Conservation (phyloP, 2,888 invertebrate species). For the Cheilosia scutellata region DNA sequence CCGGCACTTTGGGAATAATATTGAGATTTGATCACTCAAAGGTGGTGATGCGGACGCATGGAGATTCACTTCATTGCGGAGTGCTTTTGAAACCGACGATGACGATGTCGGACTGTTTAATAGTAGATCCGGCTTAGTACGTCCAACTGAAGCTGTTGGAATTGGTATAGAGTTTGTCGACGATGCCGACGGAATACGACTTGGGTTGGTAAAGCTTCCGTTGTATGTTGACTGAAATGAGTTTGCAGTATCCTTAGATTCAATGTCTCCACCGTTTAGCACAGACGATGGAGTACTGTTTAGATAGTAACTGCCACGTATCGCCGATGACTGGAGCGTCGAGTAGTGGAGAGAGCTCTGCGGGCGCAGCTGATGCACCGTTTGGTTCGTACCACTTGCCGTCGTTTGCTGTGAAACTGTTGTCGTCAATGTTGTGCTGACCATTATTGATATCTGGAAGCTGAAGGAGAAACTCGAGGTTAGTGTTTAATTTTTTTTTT, state of each 20-base stretch:
- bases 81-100: constrained; percentile 54
- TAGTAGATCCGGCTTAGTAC: constrained; percentile 55
- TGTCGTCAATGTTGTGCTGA: constrained; percentile 84
- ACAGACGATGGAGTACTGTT: constrained; percentile 35
- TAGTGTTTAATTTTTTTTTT: background rate
- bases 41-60: constrained; percentile 85
- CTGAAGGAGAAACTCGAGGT: constrained; percentile 74
- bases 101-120: constrained; percentile 69
- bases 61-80: constrained; percentile 76
- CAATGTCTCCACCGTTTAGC: constrained; percentile 49
- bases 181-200: constrained; percentile 78
- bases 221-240: constrained; percentile 55
- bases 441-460: constrained; percentile 84
- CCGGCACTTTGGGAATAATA: constrained; percentile 94
- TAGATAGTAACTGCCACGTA: constrained; percentile 76
- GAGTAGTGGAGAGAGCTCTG: constrained; percentile 77
- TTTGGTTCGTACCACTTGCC: constrained; percentile 81
- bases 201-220: constrained; percentile 39
- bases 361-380: constrained; percentile 76
- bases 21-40: constrained; percentile 90
- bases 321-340: constrained; percentile 73
- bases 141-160: constrained; percentile 77
- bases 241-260: constrained; percentile 53
- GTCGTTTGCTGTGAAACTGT: constrained; percentile 84
- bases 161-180: constrained; percentile 76